These are phyloP conservation scores for Lepidochitona cinerea DNA, from an alignment of 2,888 invertebrate species.

Conservation along the genomic window DNA sequence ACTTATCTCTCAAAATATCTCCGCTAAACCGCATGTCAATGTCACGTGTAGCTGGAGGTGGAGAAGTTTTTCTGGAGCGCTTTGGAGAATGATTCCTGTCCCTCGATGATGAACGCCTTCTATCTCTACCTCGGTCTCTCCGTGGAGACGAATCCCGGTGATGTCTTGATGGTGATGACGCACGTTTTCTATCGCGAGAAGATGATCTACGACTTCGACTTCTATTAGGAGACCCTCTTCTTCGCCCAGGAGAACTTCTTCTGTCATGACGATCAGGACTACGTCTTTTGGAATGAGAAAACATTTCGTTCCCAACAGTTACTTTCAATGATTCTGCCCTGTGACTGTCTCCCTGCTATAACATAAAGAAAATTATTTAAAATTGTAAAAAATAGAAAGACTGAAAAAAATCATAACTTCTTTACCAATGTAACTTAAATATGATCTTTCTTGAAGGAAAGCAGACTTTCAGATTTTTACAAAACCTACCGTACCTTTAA, in stretches of 20 bases:
- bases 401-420: too few relatives aligned
- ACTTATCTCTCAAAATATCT: too few relatives aligned
- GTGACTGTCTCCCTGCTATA: not conserved
- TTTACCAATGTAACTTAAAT: too few relatives aligned
- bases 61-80: not conserved
- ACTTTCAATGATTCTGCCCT: conserved; percentile 43
- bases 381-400: too few relatives aligned
- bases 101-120: not conserved
- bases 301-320: conserved; percentile 51
- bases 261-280: not conserved
- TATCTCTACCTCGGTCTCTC: not conserved
- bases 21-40: not conserved
- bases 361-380: not conserved
- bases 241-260: conserved; percentile 14
- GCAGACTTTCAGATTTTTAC: too few relatives aligned
- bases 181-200: not conserved
- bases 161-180: not conserved
- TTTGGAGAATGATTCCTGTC: not conserved
- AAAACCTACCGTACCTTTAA: too few relatives aligned
- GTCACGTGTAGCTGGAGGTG: too few relatives aligned
- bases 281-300: not conserved
- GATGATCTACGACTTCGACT: not conserved
- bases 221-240: not conserved
- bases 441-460: too few relatives aligned
- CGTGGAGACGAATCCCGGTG: not conserved